phyloP scores from a whole-genome alignment of 2,888 invertebrate species.

The Boloria euphrosyne region DNA sequence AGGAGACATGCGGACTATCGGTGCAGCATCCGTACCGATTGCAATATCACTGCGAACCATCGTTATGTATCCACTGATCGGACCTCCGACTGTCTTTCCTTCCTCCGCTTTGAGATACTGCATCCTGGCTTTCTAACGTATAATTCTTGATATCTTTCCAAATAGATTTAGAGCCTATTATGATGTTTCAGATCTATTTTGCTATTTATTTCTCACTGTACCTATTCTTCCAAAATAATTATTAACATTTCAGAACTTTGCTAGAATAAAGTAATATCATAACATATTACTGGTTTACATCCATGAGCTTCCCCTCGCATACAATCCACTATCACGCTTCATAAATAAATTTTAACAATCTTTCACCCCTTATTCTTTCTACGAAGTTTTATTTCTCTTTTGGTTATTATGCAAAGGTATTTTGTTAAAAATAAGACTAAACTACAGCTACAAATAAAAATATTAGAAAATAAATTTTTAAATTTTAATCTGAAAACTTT shows the following conservation, averaged over 20 bases:
- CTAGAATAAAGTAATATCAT: no score
- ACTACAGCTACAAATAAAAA: no score
- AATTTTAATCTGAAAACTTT: no score
- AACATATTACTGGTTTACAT: background rate
- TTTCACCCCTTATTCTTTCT: slow-evolving; percentile 14
- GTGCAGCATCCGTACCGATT: slow-evolving; percentile 44
- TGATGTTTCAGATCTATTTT: background rate
- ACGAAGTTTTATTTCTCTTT: no score
- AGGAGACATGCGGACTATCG: slow-evolving; percentile 43
- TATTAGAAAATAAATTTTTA: no score
- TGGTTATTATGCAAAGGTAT: slow-evolving; percentile 6
- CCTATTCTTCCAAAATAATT: no score
- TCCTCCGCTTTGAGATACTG: slow-evolving; percentile 43
- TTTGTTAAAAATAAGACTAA: no score
- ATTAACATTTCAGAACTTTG: no score
- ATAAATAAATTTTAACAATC: slow-evolving; percentile 20
- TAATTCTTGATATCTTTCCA: slow-evolving; percentile 26
- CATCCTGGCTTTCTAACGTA: slow-evolving; percentile 40
- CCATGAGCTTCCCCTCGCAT: slow-evolving; percentile 10
- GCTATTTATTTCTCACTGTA: no score
- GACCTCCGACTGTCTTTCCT: slow-evolving; percentile 41
- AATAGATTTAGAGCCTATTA: slow-evolving; percentile 18
- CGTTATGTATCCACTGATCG: slow-evolving; percentile 38
- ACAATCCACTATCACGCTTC: slow-evolving; percentile 21
- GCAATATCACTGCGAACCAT: slow-evolving; percentile 40